Percentiles rank a stretch among this genome's conserved stretches.
Evolutionary conservation across 1,140 invertebrate genomes (phyloP).

Genomic region (Leptinotarsa lineolata): DNA sequence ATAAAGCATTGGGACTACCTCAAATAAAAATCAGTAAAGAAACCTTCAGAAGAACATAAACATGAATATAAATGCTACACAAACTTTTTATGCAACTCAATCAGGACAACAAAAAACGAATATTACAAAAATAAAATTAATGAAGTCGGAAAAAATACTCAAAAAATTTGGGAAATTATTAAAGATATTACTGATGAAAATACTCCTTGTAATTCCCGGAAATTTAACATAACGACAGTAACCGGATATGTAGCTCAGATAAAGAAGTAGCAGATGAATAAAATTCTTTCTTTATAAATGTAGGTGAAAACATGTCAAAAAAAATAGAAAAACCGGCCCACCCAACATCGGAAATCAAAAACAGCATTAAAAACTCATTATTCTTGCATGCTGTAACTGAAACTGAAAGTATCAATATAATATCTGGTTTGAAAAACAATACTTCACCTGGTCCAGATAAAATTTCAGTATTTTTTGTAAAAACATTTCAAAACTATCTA

Average conservation of each 20-base stretch:
- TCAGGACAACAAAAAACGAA: slow-evolving; percentile 19
- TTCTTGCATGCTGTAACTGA: slow-evolving; percentile 18
- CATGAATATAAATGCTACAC: slow-evolving; percentile 5
- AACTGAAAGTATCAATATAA: slow-evolving; percentile 16
- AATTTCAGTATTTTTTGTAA: slow-evolving; percentile 16
- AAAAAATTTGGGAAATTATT: too few relatives aligned
- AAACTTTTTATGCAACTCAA: slow-evolving; percentile 14
- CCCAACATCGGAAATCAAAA: slow-evolving; percentile 9
- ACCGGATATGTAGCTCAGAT: too few relatives aligned
- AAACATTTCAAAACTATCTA: slow-evolving; percentile 10
- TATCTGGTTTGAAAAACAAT: slow-evolving; percentile 20
- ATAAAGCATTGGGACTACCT: slow-evolving; percentile 19
- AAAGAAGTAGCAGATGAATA: too few relatives aligned
- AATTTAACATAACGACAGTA: too few relatives aligned
- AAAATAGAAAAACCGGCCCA: slow-evolving; percentile 16
- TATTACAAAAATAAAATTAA: slow-evolving; percentile 5
- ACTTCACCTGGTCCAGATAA: slow-evolving; percentile 15
- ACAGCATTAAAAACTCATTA: slow-evolving; percentile 10
- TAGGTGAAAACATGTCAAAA: too few relatives aligned
- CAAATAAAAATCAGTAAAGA: slow-evolving; percentile 15
- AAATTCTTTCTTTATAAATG: too few relatives aligned
- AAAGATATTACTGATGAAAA: slow-evolving; percentile 14
- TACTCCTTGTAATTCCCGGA: too few relatives aligned
- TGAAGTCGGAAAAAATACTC: slow-evolving; percentile 15
- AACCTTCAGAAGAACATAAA: slow-evolving; percentile 11